Evolutionary conservation across 2,888 invertebrate species (phyloP).

Genomic region (Lamproptera curius): DNA sequence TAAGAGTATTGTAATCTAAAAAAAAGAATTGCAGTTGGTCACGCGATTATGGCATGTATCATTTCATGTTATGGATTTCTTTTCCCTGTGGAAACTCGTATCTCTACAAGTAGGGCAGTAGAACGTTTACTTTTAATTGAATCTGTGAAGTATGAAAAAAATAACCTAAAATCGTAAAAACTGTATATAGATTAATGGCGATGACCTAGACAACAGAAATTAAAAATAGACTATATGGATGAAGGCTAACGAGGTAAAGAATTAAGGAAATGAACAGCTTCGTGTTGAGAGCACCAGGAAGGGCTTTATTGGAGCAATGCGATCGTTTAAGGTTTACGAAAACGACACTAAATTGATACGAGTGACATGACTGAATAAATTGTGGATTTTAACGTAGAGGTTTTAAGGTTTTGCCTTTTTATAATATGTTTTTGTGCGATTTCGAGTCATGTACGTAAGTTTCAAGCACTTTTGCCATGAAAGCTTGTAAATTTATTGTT

Average conservation of each 20-base stretch:
- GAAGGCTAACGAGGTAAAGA: slow-evolving; percentile 9
- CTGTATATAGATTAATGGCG: slow-evolving; percentile 6
- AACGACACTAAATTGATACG: no score
- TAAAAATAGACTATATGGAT: slow-evolving; percentile 11
- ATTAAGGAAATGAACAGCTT: slow-evolving; percentile 10
- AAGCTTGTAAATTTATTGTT: background rate
- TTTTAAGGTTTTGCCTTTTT: no score
- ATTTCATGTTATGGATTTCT: background rate
- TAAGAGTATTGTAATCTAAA: no score
- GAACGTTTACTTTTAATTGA: background rate
- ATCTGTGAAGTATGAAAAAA: background rate
- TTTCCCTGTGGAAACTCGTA: background rate
- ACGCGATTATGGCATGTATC: no score
- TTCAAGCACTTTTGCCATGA: background rate
- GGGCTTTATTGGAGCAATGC: slow-evolving; percentile 12
- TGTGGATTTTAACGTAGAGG: background rate
- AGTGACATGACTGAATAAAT: background rate
- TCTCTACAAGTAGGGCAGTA: background rate
- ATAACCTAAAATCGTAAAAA: slow-evolving; percentile 1
- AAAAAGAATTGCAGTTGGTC: no score
- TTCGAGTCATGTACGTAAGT: background rate
- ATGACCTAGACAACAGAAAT: slow-evolving; percentile 10
- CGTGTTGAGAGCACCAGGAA: slow-evolving; percentile 13
- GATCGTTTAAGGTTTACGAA: background rate
- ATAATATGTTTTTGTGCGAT: background rate